Evolutionary conservation across 2,797 vertebrate species (phyloP).

Genomic region (Intellagama lesueurii): DNA sequence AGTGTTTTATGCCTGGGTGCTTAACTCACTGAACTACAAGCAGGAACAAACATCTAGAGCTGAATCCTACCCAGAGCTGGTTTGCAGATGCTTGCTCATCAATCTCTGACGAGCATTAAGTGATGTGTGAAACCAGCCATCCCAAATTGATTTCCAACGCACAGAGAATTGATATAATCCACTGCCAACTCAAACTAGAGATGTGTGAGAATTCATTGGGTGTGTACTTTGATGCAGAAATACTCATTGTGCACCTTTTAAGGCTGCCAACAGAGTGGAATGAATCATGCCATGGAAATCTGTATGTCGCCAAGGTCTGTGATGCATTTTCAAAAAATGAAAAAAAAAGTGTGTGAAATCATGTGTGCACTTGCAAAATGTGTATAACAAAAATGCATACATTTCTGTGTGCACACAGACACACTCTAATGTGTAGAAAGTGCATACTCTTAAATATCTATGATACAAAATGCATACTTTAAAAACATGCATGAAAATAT

Average conservation of each 20-base stretch:
- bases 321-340: neutral
- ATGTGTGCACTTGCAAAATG: neutral
- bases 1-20: neutral
- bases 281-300: neutral
- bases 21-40: neutral
- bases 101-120: neutral
- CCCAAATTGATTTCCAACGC: neutral
- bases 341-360: neutral
- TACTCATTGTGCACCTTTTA: neutral
- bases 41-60: conserved; percentile 4
- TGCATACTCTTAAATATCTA: neutral
- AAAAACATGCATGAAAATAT: neutral
- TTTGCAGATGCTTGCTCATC: conserved; percentile 2
- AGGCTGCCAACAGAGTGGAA: neutral
- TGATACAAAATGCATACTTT: neutral
- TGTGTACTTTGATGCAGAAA: neutral
- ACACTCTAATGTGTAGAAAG: neutral
- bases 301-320: neutral
- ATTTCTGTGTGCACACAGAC: neutral
- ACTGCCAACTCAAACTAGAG: neutral
- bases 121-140: conserved; percentile 3
- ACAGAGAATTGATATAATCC: neutral
- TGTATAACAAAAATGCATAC: neutral
- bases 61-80: neutral
- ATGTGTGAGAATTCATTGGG: neutral